Evolutionary conservation across 2,888 invertebrate genomes (phyloP).

Genomic region (Conus canariensis): DNA sequence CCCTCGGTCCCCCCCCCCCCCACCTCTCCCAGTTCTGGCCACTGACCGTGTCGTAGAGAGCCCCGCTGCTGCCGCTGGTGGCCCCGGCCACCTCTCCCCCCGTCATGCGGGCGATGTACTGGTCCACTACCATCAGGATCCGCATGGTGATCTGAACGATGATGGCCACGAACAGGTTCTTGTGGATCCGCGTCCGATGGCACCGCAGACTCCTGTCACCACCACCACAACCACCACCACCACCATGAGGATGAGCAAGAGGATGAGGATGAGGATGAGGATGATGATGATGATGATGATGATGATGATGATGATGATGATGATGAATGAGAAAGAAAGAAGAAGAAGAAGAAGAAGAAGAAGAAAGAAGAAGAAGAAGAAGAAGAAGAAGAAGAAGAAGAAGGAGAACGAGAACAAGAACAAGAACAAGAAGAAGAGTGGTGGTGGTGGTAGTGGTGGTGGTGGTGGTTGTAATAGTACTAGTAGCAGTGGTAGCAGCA

Average conservation of each 20-base stretch:
- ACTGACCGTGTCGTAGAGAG: conserved; percentile 79
- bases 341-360: no score
- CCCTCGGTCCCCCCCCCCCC: neutral
- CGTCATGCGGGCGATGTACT: conserved; percentile 82
- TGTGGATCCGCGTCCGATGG: conserved; percentile 91
- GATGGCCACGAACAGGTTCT: conserved; percentile 91
- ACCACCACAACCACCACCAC: neutral
- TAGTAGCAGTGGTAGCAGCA: no score
- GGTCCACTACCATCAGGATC: conserved; percentile 79
- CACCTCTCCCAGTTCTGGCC: no score
- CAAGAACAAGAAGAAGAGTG: no score
- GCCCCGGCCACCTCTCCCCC: conserved; percentile 82
- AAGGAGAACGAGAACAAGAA: no score
- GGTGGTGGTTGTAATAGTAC: no score
- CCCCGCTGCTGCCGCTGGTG: conserved; percentile 70
- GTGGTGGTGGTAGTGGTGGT: no score
- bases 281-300: neutral
- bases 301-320: neutral
- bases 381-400: no score
- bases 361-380: no score
- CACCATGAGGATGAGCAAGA: neutral
- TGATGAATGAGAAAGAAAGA: neutral
- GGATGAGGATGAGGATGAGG: neutral
- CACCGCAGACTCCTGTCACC: conserved; percentile 86
- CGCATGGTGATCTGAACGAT: conserved; percentile 80